phyloP scores from a whole-genome alignment of 2,888 invertebrate species.

The Sinohyriopsis cumingii region DNA sequence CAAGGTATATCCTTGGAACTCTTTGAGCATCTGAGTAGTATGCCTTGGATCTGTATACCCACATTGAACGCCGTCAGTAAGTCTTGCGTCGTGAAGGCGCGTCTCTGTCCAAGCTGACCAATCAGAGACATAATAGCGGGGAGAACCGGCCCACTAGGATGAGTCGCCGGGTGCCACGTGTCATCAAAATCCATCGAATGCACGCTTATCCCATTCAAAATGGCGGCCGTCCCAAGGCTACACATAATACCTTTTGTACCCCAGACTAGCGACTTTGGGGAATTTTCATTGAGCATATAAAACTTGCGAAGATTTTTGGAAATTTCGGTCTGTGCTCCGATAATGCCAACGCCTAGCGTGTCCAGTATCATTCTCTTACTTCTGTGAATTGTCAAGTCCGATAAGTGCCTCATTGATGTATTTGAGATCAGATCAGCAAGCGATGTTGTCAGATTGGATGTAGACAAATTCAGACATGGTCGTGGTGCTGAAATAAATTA shows the following conservation, averaged over 20 bases:
- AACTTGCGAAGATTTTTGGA: constrained; percentile 35
- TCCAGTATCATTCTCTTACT: constrained; percentile 57
- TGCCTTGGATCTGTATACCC: constrained; percentile 57
- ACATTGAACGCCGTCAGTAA: constrained; percentile 55
- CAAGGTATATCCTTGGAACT: constrained; percentile 51
- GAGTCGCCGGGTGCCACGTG: constrained; percentile 60
- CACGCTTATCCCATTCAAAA: constrained; percentile 50
- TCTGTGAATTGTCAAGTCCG: constrained; percentile 34
- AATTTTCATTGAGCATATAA: constrained; percentile 9
- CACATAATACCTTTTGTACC: constrained; percentile 26
- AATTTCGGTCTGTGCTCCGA: constrained; percentile 47
- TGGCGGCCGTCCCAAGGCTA: constrained; percentile 38
- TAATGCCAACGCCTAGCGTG: constrained; percentile 43
- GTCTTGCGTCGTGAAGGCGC: constrained; percentile 38
- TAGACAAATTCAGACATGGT: too few relatives aligned
- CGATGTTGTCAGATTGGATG: neutral
- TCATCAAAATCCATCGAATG: constrained; percentile 62
- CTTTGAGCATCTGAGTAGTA: constrained; percentile 46
- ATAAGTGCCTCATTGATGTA: constrained; percentile 20
- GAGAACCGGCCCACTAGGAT: constrained; percentile 56
- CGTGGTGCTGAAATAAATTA: too few relatives aligned
- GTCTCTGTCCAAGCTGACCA: constrained; percentile 34
- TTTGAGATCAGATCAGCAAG: constrained; percentile 5
- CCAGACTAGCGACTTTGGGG: constrained; percentile 19
- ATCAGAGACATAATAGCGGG: constrained; percentile 49